Evolutionary conservation across 2,888 invertebrate species (phyloP).

Genomic region (Caenorhabditis zanzibari): DNA sequence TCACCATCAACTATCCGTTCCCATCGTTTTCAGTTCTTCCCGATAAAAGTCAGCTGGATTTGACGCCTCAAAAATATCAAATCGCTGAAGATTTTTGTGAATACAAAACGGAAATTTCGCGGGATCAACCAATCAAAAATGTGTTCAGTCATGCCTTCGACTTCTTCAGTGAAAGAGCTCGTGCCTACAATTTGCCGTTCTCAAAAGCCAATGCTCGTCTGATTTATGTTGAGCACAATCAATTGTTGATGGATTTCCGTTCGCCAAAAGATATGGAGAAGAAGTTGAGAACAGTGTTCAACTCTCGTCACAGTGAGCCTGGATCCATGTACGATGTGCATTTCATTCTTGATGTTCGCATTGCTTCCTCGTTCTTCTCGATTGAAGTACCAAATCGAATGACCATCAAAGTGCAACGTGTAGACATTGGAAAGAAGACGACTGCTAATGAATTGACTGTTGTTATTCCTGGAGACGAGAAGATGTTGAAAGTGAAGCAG

Average conservation of each 20-base stretch:
- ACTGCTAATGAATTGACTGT: constrained; percentile 61
- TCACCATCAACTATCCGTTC: constrained; percentile 58
- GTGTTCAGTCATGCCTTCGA: constrained; percentile 61
- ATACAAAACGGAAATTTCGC: constrained; percentile 61
- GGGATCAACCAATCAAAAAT: constrained; percentile 31
- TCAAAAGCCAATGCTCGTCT: constrained; percentile 13
- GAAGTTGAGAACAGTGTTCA: constrained; percentile 39
- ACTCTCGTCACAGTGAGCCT: constrained; percentile 29
- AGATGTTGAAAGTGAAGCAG: constrained; percentile 56
- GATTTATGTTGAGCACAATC: constrained; percentile 40
- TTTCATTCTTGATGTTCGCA: constrained; percentile 50
- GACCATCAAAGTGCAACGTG: constrained; percentile 59
- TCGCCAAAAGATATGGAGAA: constrained; percentile 56
- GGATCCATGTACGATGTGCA: constrained; percentile 38
- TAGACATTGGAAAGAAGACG: constrained; percentile 64
- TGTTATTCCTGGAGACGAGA: constrained; percentile 38
- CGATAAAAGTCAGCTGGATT: constrained; percentile 9
- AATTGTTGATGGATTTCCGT: constrained; percentile 17
- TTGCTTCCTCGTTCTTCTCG: constrained; percentile 24
- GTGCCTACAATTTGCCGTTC: constrained; percentile 30
- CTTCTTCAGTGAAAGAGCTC: constrained; percentile 59
- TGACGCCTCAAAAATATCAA: constrained; percentile 41
- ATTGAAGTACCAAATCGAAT: constrained; percentile 6
- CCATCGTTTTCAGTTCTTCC: constrained; percentile 35
- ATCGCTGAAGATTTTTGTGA: constrained; percentile 57